Evolutionary conservation across 2,113 vertebrate species (phyloP), one percentile per base, ranked within the genome.

Genomic region (Eleginops maclovinus): DNA sequence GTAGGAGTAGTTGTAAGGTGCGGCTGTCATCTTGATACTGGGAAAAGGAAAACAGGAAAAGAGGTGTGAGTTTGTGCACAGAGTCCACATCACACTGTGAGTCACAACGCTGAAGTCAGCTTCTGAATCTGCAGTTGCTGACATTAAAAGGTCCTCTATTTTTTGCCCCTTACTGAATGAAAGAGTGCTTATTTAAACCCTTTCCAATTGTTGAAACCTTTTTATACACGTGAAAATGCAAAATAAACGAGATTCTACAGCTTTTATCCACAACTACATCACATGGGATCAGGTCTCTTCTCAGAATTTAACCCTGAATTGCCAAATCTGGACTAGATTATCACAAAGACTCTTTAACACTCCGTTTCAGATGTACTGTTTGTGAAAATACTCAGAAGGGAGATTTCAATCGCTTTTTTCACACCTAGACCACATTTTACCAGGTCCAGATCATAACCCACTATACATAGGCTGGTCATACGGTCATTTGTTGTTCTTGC

Each of bases 1-100:
- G 96, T 99, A 99, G 81, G 98, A 99, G 85, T 99, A 99, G 94
- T 99, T 99, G 95, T 99, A 99, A 65, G 98, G 98, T 92, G 98
- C 97, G 72, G 97, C 97, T 91, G 98, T 98, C 98, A 99, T 99
- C 90, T 94, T 96, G 95, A 95, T 91, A 86, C 96, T 97, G 84
- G 56, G 64, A 74, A 17, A 36, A 68, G 1, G 59, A 59, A 54
- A 51, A 54, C 21, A 58, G 14, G 24, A 2, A 68, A 10, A 49
- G 1, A 28, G 2, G 4, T 2, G n/a, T 4, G 22, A 63, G 59
- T 31, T 16, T 2, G 12, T 3, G 3, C 40, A 7, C 3, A 24
- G 3, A 75, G 41, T 10, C 24, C 49, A 43, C 43, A 21, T 41
- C n/a, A 10, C 5, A 36, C 51, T 12, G 47, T 22, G 50, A 22